Evolutionary conservation across 2,797 vertebrate genomes (phyloP).

Genomic region (Girardinus metallicus): DNA sequence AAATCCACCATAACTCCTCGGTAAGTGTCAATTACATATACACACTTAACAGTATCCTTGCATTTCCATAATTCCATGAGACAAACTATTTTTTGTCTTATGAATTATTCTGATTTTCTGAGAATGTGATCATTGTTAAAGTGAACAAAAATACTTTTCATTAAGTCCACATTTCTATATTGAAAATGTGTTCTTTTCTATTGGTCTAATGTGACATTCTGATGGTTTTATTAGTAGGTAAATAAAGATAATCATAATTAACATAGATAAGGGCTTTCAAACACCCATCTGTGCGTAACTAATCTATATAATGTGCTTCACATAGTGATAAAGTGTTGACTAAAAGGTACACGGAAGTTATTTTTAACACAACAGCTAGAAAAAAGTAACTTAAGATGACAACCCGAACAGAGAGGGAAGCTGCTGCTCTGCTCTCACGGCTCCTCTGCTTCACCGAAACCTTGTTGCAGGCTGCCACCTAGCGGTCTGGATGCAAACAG

Average conservation of each 20-base stretch:
- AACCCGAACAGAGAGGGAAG: background rate
- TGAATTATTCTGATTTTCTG: background rate
- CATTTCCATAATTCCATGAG: background rate
- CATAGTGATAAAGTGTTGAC: background rate
- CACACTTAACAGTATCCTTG: background rate
- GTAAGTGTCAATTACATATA: background rate
- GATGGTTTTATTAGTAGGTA: too few species aligned
- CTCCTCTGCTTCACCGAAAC: background rate
- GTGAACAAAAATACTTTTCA: background rate
- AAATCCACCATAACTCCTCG: background rate
- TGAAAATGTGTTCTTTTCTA: too few species aligned
- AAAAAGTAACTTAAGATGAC: background rate
- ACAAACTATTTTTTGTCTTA: background rate
- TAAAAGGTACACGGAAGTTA: background rate
- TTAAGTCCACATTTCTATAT: too few species aligned
- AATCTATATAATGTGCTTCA: too few species aligned
- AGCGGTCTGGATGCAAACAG: slow-evolving; percentile 36
- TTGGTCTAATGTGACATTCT: too few species aligned
- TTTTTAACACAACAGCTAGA: background rate
- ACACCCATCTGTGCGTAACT: too few species aligned
- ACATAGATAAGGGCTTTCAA: too few species aligned
- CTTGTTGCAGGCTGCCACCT: slow-evolving; percentile 62
- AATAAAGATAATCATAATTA: too few species aligned
- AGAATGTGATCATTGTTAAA: background rate
- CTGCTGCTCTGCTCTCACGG: background rate